Evolutionary conservation across 2,797 vertebrate genomes (phyloP), one percentile per base, ranked within the genome.

Genomic region (Sphaeramia orbicularis): DNA sequence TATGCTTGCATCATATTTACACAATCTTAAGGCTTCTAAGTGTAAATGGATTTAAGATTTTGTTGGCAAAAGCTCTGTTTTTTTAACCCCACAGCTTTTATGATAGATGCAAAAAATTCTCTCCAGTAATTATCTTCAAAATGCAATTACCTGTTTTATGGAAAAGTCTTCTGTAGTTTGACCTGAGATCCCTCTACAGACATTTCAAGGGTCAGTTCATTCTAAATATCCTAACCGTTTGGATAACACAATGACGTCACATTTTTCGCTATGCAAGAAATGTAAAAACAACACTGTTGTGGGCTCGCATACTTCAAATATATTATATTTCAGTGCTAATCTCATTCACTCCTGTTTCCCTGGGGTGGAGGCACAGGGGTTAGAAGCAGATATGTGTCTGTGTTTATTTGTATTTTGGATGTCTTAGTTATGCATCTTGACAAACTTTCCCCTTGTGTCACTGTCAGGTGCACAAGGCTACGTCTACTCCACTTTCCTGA

Each of bases 401-500:
- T 14, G 1, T 9, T 47, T 18, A 1, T 24, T 40, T 19, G 21
- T 1, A 30, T 10, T 63, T 61, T 60, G 2, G 14, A 15, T 5
- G 4, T 47, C 54, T 27, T 18, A 15, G 27, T 65, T 53, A 38
- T 1, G 10, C 4, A 7, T 51, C 14, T 10, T 78, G 50, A 73
- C 43, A 53, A 45, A 51, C 41, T 60, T 24, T 59, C 12, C 12
- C 24, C 50, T 27, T 72, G 52, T 78, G 42, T 75, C 55, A 53
- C 19, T 19, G 9, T 37, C 60, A 95, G 95, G 86, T 79, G 13
- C 54, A 10, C 90, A 92, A 84, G 97, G 97, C 37, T 99, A 98
- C 0, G 96, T 98, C 57, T 99, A 99, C 77, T 97, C 97, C 65
- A 97, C 96, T 30, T 99, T 99, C 89, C 92, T 99, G 85, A 99